Base-by-base conservation (phyloP, 2,888 invertebrate species). In the Coenonympha glycerion region DNA sequence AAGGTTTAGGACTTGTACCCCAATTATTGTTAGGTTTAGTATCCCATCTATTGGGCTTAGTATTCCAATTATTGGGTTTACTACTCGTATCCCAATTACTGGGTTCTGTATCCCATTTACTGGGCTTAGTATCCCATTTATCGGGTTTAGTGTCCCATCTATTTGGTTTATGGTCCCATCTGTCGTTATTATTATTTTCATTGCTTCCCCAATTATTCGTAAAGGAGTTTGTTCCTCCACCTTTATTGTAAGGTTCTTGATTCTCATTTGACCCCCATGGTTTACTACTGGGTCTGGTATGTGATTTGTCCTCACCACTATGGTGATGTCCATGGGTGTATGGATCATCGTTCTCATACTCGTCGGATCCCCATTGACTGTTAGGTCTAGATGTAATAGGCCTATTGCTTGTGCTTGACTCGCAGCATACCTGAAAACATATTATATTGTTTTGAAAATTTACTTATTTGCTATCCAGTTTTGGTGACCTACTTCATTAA, bases 361-460 rank as follows among this genome's bases (percentile, higher is more conserved):
- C 9, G 8, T 16, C 8, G 8, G 15, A 16, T 33, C 31, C 31
- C 31, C 31, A 33, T 2, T 6, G 8, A 16, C 16, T 3, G 8
- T 9, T 15, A 8, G 31, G 31, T 8, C 15, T 31, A 2, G 31
- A 15, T 1, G 16, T 16, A 5, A 31, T 19, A 2, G 39, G 24
- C 19, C 6, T 33, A n/a, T 11, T n/a, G 6, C 22, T 37, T 16
- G 47, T 11, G 40, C 28, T 34, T 16, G 48, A 15, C 41, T 58
- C 44, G 56, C 77, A 77, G 58, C 77, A 77, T 8, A 77, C 60
- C 76, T 77, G 62, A 33, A 63, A 65, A 46, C 4, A 18, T 36
- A 3, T 15, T 11, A 9, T 11, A 13, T 13, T 9, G 6, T 24
- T 24, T 6, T 39, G 15, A n/a, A 22, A 6, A 1, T 16, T 33